These are phyloP conservation scores for Formicarius rufipectus DNA, from an alignment of 2,113 vertebrate species.

Conservation along the genomic window DNA sequence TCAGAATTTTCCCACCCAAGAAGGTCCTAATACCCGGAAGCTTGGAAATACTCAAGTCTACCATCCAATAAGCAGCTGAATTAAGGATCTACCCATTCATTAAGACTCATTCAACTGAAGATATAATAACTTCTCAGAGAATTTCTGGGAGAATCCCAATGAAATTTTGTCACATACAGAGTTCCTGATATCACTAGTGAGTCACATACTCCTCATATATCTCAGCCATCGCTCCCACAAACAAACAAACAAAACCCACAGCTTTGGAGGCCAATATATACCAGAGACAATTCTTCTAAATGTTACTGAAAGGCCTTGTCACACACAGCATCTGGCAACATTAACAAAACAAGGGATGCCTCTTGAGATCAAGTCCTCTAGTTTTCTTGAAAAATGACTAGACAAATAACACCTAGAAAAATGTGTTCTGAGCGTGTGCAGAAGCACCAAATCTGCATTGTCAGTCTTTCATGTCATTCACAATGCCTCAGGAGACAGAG, in stretches of 20 bases:
- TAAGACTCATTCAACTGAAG: neutral
- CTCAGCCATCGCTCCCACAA: neutral
- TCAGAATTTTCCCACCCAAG: neutral
- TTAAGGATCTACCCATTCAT: neutral
- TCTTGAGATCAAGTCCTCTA: neutral
- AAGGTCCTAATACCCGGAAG: neutral
- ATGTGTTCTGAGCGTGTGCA: neutral
- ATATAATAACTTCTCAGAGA: neutral
- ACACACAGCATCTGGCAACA: neutral
- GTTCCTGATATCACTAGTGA: neutral
- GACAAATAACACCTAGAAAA: neutral
- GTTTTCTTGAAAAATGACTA: neutral
- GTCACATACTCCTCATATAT: neutral
- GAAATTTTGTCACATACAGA: neutral
- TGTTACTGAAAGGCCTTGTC: neutral
- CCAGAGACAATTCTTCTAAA: neutral
- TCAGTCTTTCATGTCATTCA: neutral
- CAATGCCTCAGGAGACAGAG: neutral
- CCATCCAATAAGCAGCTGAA: neutral
- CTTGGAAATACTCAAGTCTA: neutral
- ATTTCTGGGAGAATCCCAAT: neutral
- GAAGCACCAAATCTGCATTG: neutral
- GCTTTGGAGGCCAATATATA: neutral
- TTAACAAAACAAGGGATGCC: neutral
- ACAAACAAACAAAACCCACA: neutral